Conservation (phyloP, 2,113 vertebrate genomes). For the Labeo catla region DNA sequence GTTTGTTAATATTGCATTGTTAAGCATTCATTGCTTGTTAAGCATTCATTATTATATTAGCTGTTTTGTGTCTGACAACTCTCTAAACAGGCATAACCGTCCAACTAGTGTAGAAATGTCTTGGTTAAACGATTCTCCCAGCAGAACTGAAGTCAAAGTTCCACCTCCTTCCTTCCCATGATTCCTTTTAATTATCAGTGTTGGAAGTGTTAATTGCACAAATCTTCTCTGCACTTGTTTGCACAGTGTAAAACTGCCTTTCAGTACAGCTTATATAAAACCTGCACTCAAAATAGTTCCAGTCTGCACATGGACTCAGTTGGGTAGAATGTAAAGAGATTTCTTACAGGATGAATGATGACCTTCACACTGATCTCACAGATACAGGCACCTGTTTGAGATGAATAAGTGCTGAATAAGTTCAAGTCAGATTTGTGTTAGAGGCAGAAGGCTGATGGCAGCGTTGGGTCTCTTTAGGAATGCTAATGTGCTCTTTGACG, state of each 20-base stretch:
- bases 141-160: neutral
- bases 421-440: neutral
- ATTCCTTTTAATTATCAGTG: slow-evolving; percentile 53
- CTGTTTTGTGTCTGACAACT: neutral
- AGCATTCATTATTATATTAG: neutral
- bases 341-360: neutral
- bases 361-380: neutral
- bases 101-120: neutral
- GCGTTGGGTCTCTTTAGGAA: neutral
- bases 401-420: neutral
- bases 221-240: neutral
- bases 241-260: neutral
- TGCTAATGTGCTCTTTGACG: slow-evolving; percentile 19
- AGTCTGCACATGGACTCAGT: neutral
- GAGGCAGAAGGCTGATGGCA: slow-evolving; percentile 1
- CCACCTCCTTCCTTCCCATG: neutral
- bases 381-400: slow-evolving; percentile 10
- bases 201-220: slow-evolving; percentile 35
- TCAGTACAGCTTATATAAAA: slow-evolving; percentile 16
- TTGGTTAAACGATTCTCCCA: neutral
- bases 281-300: slow-evolving; percentile 12
- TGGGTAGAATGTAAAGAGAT: neutral
- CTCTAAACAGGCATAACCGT: neutral
- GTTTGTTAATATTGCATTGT: neutral
- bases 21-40: neutral